Conservation (phyloP, 2,797 vertebrate genomes). For the Xenentodon cancila region DNA sequence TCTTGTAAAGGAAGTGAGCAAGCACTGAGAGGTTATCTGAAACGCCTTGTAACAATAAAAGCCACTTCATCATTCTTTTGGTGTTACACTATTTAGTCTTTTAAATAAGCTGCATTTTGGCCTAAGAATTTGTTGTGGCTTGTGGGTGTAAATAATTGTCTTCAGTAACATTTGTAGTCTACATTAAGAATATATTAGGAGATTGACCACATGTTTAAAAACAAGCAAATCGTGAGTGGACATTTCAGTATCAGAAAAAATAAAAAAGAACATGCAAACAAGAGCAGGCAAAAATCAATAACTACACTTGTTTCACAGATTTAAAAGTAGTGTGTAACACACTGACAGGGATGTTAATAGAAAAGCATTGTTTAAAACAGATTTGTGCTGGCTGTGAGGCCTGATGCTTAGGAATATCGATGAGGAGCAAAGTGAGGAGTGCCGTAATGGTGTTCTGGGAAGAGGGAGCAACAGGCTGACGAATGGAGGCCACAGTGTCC, state of each 20-base stretch:
- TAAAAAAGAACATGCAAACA: too few species aligned
- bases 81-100: not conserved
- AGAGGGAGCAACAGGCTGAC: slow-evolving; percentile 74
- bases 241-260: too few species aligned
- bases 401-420: slow-evolving; percentile 58
- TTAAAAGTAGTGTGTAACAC: too few species aligned
- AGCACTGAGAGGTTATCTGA: slow-evolving; percentile 18
- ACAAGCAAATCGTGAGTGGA: too few species aligned
- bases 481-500: slow-evolving; percentile 70
- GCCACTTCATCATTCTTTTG: slow-evolving; percentile 11
- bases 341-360: too few species aligned
- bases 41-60: not conserved
- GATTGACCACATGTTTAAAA: too few species aligned
- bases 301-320: too few species aligned
- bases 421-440: slow-evolving; percentile 79
- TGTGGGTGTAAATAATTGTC: too few species aligned
- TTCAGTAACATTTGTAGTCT: too few species aligned
- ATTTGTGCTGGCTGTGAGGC: slow-evolving; percentile 4
- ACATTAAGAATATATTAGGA: too few species aligned
- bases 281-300: too few species aligned
- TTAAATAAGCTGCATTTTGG: slow-evolving; percentile 4
- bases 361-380: not conserved
- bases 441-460: slow-evolving; percentile 75
- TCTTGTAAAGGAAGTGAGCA: slow-evolving; percentile 12
- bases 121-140: too few species aligned